Base-by-base conservation (phyloP, 2,888 invertebrate species). In the Trichacis sp. region DNA sequence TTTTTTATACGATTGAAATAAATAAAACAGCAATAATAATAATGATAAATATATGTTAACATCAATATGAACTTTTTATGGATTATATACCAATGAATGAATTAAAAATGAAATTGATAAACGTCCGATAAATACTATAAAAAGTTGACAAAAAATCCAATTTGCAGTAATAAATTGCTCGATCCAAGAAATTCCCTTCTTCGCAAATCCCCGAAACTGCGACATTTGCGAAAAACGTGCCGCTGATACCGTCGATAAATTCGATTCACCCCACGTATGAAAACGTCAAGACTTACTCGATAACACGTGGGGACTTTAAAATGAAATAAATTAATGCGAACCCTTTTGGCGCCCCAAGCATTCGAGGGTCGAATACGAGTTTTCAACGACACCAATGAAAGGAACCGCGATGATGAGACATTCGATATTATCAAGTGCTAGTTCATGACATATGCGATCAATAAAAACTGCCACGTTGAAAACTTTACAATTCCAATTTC, bases 321-420 rank as follows among this genome's bases (percentile, higher is more conserved):
- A 73, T 73, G 74, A 77, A 81, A 81, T 80, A 81, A 82, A 80
- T 82, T 78, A 76, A 79, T 74, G 67, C 68, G 71, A 71, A 63
- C 64, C 71, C 70, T 68, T 71, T 64, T 57, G 55, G 53, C 64
- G 58, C 46, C 52, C 60, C 43, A 29, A 15, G 38, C 15, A 43
- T 43, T 43, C 19, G 46, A 61, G 58, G 73, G 72, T 68, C 69
- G 70, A 72, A 71, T 73, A 70, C 60, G 62, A 54, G 50, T 61
- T 65, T 55, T 62, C 55, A 57, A 56, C 43, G 43, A 19, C 43
- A 30, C 51, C 59, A 59, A 56, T 56, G 46, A 49, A 15, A 58
- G 12, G 55, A 59, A 55, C 62, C 62, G 29, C 61, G 48, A 19
- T 30, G 15, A 46, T 50, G 55, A 53, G 19, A 30, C 49, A 15